Evolutionary conservation across 2,797 vertebrate species (phyloP), one percentile per base, ranked within the genome.

Genomic region (Denticeps clupeoides): DNA sequence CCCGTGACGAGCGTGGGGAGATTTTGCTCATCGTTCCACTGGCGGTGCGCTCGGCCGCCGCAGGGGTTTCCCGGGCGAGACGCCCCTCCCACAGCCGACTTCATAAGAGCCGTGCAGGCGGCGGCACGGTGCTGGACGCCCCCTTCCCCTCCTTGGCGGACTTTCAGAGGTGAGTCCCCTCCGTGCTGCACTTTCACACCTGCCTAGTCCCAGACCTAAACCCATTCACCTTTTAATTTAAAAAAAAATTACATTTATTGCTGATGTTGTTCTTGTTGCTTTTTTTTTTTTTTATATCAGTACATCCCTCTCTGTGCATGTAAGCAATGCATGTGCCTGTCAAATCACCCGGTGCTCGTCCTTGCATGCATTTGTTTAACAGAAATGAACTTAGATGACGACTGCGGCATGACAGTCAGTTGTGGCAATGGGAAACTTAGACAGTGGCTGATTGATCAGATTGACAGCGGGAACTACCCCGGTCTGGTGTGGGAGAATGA

Each of bases 391-490:
- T 53, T 82, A 65, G 82, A 86, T 23, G 79, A 83, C 1, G 89
- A 90, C 69, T 83, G 81, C 69, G 77, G 81, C 67, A 82, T 90
- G 86, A 74, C 90, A 1, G 86, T 87, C 72, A 87, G 84, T 70
- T 93, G 90, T 2, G 93, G 93, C 70, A 97, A 97, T 25, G 93
- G 93, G 62, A 97, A 97, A 59, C 88, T 99, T 67, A 87, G 95
- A 44, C 95, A 99, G 81, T 99, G 94, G 95, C 82, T 99, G 66
- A 98, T 97, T 3, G 92, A 97, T 59, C 95, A 99, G 80, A 97
- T 98, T 62, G 88, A 99, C 83, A 97, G 95, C 18, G 71, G 77
- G 67, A 84, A 82, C 50, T 99, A 98, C 77, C 74, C 87, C 0
- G 93, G 93, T 45, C 77, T 99, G 59, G 82, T 97, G 63, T 99